Base-by-base conservation (phyloP, 2,888 invertebrate species). In the Sminthurides aquaticus region DNA sequence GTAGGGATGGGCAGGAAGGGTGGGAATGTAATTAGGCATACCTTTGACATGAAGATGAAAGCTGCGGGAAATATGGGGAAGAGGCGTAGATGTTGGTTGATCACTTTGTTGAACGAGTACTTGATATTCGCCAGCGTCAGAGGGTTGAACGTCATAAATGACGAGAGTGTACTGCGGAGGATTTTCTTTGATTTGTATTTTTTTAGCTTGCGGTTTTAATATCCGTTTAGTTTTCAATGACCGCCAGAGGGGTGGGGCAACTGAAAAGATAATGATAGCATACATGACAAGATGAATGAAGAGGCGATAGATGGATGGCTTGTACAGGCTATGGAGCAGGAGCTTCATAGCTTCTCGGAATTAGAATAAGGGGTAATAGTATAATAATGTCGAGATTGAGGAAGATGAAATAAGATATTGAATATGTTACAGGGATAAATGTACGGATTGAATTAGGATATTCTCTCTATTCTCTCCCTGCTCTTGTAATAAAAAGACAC, bases 81-180 rank as follows among this genome's bases (percentile, higher is more conserved):
- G 8, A 20, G 15, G 8, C 20, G 22, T 18, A 5, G 8, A 18
- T 20, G 18, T 52, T 52, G 18, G 15, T 8, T 20, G 8, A 20
- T 29, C 26, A 20, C 11, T 58, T 26, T 2, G 20, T 26, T 27
- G 57, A 5, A 63, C 28, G n/a, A 63, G 18, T 8, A 63, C 63
- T 48, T 77, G 76, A 71, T 78, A 79, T 52, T 75, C 76, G 49
- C 78, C 79, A 52, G 75, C 72, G 59, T 76, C 77, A 22, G 67
- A 57, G 49, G 69, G 66, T 49, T 69, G 66, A 2, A 74, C 69
- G 49, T 72, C 71, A 61, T 75, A 75, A 27, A 76, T 68, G 57
- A 76, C 70, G 29, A 76, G 69, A 27, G 72, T 69, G 63, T 63
- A 63, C 3, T 48, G 29, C 60, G 72, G 67, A n/a, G 57, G 57